Percentiles rank a stretch among this genome's conserved stretches.
phyloP scores from a whole-genome alignment of 2,888 invertebrate genomes.

The Stenodema calcarata region DNA sequence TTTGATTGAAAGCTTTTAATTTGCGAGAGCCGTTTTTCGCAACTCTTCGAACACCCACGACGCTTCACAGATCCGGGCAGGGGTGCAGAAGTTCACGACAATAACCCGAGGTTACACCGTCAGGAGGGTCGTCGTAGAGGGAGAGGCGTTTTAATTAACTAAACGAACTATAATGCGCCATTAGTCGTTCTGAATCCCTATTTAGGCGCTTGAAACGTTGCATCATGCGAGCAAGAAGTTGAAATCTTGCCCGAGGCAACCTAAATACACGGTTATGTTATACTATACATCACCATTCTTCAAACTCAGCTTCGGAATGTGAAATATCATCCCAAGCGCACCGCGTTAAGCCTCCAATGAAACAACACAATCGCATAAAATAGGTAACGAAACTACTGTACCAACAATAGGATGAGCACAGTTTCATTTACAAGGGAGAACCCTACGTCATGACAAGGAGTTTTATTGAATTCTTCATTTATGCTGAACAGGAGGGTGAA shows the following conservation, averaged over 20 bases:
- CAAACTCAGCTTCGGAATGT: background rate
- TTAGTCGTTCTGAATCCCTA: background rate
- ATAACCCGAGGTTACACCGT: background rate
- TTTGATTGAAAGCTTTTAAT: background rate
- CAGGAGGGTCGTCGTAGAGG: too few relatives aligned
- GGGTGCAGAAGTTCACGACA: background rate
- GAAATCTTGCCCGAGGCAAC: background rate
- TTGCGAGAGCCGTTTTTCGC: background rate
- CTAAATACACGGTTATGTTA: background rate
- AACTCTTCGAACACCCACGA: background rate
- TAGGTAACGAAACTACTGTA: too few relatives aligned
- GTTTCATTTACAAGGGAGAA: too few relatives aligned
- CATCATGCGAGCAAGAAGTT: background rate
- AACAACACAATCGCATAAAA: too few relatives aligned
- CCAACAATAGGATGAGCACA: too few relatives aligned
- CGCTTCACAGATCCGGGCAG: background rate
- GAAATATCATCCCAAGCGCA: background rate
- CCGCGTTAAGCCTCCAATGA: background rate
- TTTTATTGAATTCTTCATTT: too few relatives aligned
- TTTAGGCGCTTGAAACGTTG: background rate
- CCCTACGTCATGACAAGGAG: too few relatives aligned
- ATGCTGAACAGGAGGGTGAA: too few relatives aligned
- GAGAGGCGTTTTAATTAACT: background rate
- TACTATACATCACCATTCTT: background rate
- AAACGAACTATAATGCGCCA: background rate